Conservation (phyloP, 2,888 invertebrate genomes). For the Patella ulyssiponensis region DNA sequence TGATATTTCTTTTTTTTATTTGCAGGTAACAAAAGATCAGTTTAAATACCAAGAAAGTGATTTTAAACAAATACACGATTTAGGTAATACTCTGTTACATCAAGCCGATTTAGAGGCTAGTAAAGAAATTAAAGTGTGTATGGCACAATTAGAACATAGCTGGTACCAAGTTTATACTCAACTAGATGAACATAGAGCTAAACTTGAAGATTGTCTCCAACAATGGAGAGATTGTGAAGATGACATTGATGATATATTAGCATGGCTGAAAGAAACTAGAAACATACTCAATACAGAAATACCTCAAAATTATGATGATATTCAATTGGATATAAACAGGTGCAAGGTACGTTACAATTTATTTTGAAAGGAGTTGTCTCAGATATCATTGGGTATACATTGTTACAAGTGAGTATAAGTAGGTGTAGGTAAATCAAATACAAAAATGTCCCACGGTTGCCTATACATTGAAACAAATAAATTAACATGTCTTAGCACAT, state of each 20-base stretch:
- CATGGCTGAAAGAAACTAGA: constrained; percentile 65
- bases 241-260: constrained; percentile 64
- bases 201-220: constrained; percentile 54
- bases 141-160: constrained; percentile 53
- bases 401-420: too few species aligned
- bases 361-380: neutral
- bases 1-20: constrained; percentile 2
- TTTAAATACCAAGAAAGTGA: constrained; percentile 59
- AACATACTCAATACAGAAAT: constrained; percentile 48
- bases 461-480: too few species aligned
- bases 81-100: constrained; percentile 55
- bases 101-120: constrained; percentile 52
- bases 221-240: constrained; percentile 66
- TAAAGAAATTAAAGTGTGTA: constrained; percentile 48
- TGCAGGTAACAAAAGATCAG: constrained; percentile 58
- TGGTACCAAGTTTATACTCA: constrained; percentile 52
- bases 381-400: too few species aligned
- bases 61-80: constrained; percentile 58
- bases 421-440: too few species aligned
- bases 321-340: constrained; percentile 60
- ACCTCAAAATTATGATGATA: constrained; percentile 62
- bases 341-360: constrained; percentile 56
- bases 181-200: constrained; percentile 53
- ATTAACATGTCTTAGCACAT: too few species aligned
- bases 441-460: too few species aligned